Percentiles rank a stretch among this genome's conserved stretches.
These are phyloP conservation scores for Accipiter virgatus DNA, from an alignment of 2,113 vertebrate genomes.

Conservation along the genomic window DNA sequence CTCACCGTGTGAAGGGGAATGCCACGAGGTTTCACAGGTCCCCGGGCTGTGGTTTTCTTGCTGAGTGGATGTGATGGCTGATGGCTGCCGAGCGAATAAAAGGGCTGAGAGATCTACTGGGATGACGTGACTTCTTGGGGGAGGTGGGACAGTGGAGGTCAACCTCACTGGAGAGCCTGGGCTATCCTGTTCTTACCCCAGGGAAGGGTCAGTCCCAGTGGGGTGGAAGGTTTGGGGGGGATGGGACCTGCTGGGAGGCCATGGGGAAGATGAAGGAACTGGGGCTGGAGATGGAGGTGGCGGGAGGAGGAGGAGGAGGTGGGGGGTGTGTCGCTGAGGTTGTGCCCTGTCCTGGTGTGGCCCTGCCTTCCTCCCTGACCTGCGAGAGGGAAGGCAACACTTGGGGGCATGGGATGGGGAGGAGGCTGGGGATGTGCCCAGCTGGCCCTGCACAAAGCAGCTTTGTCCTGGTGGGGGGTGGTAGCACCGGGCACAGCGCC, in stretches of 20 bases:
- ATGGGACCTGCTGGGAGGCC: accelerated
- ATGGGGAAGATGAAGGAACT: background rate
- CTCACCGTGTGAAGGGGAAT: background rate
- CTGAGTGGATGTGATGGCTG: background rate
- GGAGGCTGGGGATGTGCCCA: accelerated
- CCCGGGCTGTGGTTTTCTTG: background rate
- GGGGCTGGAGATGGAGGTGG: background rate
- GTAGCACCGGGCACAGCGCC: background rate
- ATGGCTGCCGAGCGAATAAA: background rate
- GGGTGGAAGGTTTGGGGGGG: background rate
- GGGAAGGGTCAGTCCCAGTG: background rate
- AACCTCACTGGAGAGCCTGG: background rate
- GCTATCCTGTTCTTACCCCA: background rate
- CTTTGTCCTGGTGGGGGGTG: background rate
- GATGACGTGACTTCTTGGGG: background rate
- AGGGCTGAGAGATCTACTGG: background rate
- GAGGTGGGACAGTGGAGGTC: background rate
- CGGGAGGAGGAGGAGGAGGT: background rate
- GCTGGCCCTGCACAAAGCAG: accelerated
- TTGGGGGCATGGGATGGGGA: accelerated
- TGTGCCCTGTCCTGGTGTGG: background rate
- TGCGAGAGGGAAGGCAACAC: background rate
- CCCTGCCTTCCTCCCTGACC: background rate
- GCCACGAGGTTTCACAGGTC: background rate
- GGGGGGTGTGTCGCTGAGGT: accelerated